phyloP scores from a whole-genome alignment of 2,888 invertebrate genomes.

The Drosophila prostipennis region DNA sequence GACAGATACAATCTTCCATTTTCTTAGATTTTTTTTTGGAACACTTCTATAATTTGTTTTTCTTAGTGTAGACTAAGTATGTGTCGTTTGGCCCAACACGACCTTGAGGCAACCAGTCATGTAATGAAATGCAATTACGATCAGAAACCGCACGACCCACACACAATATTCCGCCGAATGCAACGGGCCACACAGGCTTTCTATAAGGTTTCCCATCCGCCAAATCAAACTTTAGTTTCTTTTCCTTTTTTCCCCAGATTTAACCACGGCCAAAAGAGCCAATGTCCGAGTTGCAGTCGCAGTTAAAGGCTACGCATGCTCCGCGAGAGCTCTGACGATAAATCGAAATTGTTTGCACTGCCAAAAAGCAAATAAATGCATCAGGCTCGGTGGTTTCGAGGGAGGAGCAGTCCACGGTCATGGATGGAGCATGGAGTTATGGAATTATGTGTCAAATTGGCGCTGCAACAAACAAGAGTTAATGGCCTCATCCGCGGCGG shows the following conservation, averaged over 20 bases:
- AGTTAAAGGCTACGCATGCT: constrained; percentile 47
- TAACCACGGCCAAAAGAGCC: constrained; percentile 13
- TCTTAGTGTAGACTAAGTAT: constrained; percentile 52
- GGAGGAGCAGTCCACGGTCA: background rate
- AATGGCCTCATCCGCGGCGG: constrained; percentile 60
- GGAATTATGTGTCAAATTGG: constrained; percentile 76
- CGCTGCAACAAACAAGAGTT: constrained; percentile 67
- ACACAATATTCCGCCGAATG: constrained; percentile 37
- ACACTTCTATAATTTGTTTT: background rate
- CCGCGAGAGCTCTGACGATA: constrained; percentile 75
- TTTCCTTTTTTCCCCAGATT: background rate
- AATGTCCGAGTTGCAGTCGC: constrained; percentile 15
- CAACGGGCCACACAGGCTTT: constrained; percentile 35
- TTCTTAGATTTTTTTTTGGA: no score
- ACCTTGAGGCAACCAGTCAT: constrained; percentile 73
- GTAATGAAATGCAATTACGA: constrained; percentile 81
- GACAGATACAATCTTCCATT: no score
- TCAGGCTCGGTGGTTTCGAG: constrained; percentile 54
- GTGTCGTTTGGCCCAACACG: constrained; percentile 54
- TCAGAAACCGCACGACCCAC: constrained; percentile 72
- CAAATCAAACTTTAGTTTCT: background rate
- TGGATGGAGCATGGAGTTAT: constrained; percentile 62
- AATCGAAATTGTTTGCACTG: constrained; percentile 79
- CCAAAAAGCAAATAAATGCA: constrained; percentile 79
- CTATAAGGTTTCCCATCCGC: constrained; percentile 1